Evolutionary conservation across 2,797 vertebrate genomes (phyloP).

Genomic region (Emys orbicularis): DNA sequence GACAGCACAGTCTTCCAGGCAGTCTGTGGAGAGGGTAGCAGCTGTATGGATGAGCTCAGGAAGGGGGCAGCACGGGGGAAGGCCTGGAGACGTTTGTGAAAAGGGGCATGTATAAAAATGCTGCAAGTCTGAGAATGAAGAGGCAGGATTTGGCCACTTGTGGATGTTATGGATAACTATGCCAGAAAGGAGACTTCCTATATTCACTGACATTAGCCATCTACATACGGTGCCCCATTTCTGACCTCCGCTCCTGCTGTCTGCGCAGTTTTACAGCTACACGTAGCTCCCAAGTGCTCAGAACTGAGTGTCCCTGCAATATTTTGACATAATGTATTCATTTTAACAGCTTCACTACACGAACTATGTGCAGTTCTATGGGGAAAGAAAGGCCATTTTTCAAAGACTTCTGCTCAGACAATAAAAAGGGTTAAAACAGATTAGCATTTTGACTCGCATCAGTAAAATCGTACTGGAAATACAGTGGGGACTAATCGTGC

Average conservation of each 20-base stretch:
- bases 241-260: constrained; percentile 27
- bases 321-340: constrained; percentile 66
- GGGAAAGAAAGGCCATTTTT: constrained; percentile 70
- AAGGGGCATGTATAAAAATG: background rate
- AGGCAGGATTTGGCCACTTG: constrained; percentile 1
- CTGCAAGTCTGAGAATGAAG: constrained; percentile 1
- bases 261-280: constrained; percentile 58
- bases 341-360: constrained; percentile 65
- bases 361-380: constrained; percentile 62
- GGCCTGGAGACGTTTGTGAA: constrained; percentile 25
- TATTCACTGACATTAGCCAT: background rate
- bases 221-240: background rate
- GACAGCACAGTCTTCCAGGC: background rate
- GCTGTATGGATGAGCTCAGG: constrained; percentile 29
- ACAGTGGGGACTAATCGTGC: constrained; percentile 71
- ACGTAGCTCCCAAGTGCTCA: constrained; percentile 45
- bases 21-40: constrained; percentile 23
- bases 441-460: constrained; percentile 76
- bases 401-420: constrained; percentile 72
- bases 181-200: background rate
- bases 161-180: background rate
- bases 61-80: constrained; percentile 21
- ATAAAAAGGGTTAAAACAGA: constrained; percentile 76
- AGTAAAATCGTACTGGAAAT: constrained; percentile 69
- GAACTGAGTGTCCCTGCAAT: constrained; percentile 20